Conservation (phyloP, 2,113 vertebrate species). For the Chionodraco myersi region DNA sequence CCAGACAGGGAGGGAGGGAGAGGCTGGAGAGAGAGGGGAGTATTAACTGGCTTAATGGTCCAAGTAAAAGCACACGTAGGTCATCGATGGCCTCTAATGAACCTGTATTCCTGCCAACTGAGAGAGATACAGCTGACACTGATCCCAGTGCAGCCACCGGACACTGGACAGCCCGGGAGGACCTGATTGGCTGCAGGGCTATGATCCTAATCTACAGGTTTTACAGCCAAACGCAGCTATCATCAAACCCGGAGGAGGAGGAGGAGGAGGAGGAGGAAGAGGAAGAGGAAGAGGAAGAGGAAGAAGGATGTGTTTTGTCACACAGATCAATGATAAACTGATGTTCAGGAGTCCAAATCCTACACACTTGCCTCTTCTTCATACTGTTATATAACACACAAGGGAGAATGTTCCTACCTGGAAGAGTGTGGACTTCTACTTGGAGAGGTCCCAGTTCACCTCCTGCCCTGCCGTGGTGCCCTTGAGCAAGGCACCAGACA, state of each 20-base stretch:
- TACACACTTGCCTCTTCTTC: neutral
- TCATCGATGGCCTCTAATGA: conserved; percentile 68
- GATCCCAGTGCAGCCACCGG: conserved; percentile 35
- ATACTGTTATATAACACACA: neutral
- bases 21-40: conserved; percentile 1
- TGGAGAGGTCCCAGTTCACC: no score
- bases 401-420: conserved; percentile 86
- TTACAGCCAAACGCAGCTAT: neutral
- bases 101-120: conserved; percentile 65
- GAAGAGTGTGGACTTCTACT: conserved; percentile 70
- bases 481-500: no score
- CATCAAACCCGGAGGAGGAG: neutral
- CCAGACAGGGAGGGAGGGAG: neutral
- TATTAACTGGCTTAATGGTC: conserved; percentile 68
- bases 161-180: conserved; percentile 11
- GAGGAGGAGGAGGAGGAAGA: no score
- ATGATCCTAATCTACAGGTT: conserved; percentile 2
- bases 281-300: no score
- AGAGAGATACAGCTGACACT: conserved; percentile 50
- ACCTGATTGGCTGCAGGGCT: neutral
- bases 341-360: neutral
- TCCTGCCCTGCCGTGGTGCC: no score
- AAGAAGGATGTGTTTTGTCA: no score
- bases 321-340: no score
- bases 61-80: conserved; percentile 68